These are phyloP conservation scores for Stratiolaelaps scimitus DNA, from an alignment of 1,140 invertebrate genomes.

Conservation along the genomic window DNA sequence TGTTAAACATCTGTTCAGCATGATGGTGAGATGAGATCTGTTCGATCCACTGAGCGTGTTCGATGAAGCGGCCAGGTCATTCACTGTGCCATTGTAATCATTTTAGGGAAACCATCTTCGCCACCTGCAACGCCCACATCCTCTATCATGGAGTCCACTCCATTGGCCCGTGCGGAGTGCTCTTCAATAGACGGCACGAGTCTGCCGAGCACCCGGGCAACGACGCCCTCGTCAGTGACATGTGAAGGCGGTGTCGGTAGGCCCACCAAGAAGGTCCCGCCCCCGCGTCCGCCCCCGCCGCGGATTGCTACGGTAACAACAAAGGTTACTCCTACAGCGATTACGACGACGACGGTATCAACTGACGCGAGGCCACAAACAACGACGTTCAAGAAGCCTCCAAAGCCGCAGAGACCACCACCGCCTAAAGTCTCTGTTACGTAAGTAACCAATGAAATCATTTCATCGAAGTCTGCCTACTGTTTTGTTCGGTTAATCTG, in stretches of 20 bases:
- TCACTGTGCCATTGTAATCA: too few species aligned
- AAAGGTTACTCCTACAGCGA: slow-evolving; percentile 1
- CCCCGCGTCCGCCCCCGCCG: slow-evolving; percentile 7
- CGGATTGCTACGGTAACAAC: slow-evolving; percentile 7
- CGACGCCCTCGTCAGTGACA: not conserved
- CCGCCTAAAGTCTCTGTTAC: slow-evolving; percentile 15
- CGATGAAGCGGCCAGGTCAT: too few species aligned
- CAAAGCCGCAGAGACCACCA: slow-evolving; percentile 5
- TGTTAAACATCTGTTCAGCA: too few species aligned
- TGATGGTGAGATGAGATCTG: too few species aligned
- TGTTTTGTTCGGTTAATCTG: too few species aligned
- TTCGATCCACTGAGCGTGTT: too few species aligned
- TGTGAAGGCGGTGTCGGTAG: not conserved
- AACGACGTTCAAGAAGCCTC: slow-evolving; percentile 12
- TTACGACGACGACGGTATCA: slow-evolving; percentile 15
- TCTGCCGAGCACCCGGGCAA: not conserved
- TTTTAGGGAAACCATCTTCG: slow-evolving; percentile 10
- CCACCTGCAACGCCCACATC: slow-evolving; percentile 10
- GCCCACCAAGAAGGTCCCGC: not conserved
- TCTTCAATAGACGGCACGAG: not conserved
- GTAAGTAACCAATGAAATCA: slow-evolving; percentile 4
- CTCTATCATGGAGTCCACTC: not conserved
- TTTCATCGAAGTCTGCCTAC: too few species aligned
- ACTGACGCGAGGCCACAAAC: slow-evolving; percentile 9
- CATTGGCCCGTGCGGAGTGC: not conserved